Conservation (phyloP, 2,797 vertebrate genomes). For the Cercopithecus hamlyni region DNA sequence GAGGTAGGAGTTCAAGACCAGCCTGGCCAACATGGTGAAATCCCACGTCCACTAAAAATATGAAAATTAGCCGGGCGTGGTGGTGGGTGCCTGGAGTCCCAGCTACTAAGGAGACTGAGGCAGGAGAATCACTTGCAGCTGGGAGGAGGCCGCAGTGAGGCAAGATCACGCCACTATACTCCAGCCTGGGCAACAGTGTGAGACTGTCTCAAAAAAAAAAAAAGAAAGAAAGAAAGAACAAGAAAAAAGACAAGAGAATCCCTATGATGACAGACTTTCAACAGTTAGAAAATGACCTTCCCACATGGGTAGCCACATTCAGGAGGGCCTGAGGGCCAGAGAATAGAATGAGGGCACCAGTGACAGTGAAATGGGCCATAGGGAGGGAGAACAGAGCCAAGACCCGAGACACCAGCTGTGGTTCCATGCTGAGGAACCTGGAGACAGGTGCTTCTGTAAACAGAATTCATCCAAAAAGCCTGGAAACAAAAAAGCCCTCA, state of each 20-base stretch:
- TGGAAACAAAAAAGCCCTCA: not conserved
- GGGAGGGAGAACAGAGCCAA: accelerated
- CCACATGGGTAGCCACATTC: not conserved
- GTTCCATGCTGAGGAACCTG: not conserved
- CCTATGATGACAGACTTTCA: not conserved
- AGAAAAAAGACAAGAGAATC: not conserved
- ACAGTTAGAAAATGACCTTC: not conserved
- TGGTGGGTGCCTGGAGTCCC: not conserved
- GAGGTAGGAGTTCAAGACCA: not conserved
- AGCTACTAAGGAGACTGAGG: not conserved
- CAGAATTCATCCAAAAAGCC: not conserved
- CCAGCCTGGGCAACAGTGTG: not conserved
- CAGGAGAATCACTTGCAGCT: not conserved
- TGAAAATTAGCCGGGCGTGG: not conserved
- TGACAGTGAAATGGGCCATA: not conserved
- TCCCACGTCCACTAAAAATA: not conserved
- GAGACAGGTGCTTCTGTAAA: not conserved
- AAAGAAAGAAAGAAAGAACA: too few relatives aligned
- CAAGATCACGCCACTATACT: too few relatives aligned
- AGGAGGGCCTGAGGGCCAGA: not conserved
- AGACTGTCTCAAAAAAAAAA: not conserved
- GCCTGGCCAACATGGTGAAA: not conserved
- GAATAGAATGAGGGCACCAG: not conserved
- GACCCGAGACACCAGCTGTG: not conserved
- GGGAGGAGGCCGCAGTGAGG: not conserved